phyloP scores from a whole-genome alignment of 35 echinoderm and acorn worm species.

The Anneissia japonica region DNA sequence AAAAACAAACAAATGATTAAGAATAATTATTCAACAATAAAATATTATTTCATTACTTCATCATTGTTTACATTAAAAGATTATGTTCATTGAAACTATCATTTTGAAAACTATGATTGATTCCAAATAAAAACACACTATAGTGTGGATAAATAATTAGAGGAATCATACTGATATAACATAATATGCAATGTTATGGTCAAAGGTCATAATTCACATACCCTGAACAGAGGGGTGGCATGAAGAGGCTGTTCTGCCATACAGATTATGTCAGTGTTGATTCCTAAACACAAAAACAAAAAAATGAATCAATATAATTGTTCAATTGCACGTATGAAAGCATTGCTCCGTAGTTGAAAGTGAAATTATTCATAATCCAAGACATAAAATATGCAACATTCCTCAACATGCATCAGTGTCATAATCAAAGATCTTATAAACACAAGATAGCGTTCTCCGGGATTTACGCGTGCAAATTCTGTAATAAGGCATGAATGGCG shows the following conservation, averaged over 20 bases:
- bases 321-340: not conserved
- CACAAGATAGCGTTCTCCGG: too few species aligned
- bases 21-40: not conserved
- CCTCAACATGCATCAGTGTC: too few species aligned
- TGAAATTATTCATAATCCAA: too few species aligned
- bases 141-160: too few species aligned
- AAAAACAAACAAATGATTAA: not conserved
- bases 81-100: not conserved
- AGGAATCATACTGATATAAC: not conserved
- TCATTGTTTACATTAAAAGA: not conserved
- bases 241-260: constrained; percentile 89
- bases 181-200: not conserved
- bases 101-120: constrained; percentile 14
- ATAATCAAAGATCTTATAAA: too few species aligned
- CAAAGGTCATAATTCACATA: constrained; percentile 40
- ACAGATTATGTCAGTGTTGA: constrained; percentile 87
- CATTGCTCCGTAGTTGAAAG: too few species aligned
- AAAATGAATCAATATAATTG: not conserved
- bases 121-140: not conserved
- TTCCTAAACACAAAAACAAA: constrained; percentile 35
- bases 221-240: constrained; percentile 72
- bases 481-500: too few species aligned
- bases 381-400: too few species aligned
- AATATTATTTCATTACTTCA: not conserved
- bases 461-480: too few species aligned